Conservation (phyloP, 2,797 vertebrate genomes). For the Rhabdophis nuchalis region DNA sequence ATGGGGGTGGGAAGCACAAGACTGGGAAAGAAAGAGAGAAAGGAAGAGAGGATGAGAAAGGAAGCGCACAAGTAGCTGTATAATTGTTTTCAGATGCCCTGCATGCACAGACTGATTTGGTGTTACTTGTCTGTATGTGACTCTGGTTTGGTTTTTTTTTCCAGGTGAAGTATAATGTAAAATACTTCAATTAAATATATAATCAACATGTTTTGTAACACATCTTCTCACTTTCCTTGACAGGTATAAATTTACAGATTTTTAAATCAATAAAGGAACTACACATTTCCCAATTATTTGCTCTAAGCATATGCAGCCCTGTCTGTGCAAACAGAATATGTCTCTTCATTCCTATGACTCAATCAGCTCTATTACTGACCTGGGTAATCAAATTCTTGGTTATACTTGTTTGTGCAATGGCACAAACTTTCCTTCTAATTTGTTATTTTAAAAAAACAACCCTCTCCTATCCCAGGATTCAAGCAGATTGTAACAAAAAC, state of each 20-base stretch:
- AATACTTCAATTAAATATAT: not conserved
- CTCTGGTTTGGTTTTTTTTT: not conserved
- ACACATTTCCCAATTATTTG: not conserved
- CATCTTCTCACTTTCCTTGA: not conserved
- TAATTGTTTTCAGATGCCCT: not conserved
- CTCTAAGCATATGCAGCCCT: not conserved
- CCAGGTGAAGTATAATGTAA: not conserved
- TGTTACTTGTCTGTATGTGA: not conserved
- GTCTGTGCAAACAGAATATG: not conserved
- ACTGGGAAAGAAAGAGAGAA: not conserved
- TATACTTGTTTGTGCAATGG: not conserved
- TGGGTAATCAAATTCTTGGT: not conserved
- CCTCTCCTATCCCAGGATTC: not conserved
- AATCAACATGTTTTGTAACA: not conserved
- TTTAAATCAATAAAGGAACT: not conserved
- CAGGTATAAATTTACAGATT: not conserved
- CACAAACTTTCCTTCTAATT: too few relatives aligned
- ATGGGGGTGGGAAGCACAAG: not conserved
- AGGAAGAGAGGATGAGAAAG: not conserved
- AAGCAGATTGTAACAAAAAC: not conserved
- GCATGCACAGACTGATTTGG: not conserved
- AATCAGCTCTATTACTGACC: not conserved
- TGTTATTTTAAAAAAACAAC: not conserved
- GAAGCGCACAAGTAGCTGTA: not conserved
- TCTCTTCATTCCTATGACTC: not conserved